Percentiles rank a stretch among this genome's conserved stretches.
These are phyloP conservation scores for Scaptomyza cyrtandrae DNA, from an alignment of 2,888 invertebrate species.

Conservation along the genomic window DNA sequence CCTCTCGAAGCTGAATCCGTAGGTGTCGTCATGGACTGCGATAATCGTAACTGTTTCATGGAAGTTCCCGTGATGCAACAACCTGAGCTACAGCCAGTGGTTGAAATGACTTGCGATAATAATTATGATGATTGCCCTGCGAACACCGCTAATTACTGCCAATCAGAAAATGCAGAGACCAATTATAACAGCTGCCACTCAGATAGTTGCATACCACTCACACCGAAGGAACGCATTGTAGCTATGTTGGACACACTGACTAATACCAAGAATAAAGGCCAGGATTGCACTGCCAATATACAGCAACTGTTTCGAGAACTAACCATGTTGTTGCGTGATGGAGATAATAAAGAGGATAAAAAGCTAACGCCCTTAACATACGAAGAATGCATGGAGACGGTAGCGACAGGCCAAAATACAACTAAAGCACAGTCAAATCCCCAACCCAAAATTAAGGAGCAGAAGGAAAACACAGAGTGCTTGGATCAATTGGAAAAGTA, in stretches of 20 bases:
- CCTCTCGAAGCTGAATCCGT: neutral
- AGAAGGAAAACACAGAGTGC: slow-evolving; percentile 37
- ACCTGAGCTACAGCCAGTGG: neutral
- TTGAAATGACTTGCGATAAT: neutral
- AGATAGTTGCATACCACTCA: neutral
- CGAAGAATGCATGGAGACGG: slow-evolving; percentile 57
- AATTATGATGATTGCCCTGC: neutral
- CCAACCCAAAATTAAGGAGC: slow-evolving; percentile 4
- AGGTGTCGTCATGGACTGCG: slow-evolving; percentile 15
- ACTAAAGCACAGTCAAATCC: neutral
- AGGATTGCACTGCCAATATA: slow-evolving; percentile 42
- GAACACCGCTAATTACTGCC: neutral
- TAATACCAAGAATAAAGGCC: neutral
- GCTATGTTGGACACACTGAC: slow-evolving; percentile 44
- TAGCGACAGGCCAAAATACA: slow-evolving; percentile 11
- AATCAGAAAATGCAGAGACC: neutral
- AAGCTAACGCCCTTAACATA: slow-evolving; percentile 1
- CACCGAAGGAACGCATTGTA: slow-evolving; percentile 41
- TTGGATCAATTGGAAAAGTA: slow-evolving; percentile 52
- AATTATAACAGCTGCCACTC: slow-evolving; percentile 2
- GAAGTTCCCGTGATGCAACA: neutral
- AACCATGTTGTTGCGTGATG: slow-evolving; percentile 44
- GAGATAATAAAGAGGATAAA: slow-evolving; percentile 37
- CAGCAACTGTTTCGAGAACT: slow-evolving; percentile 55
- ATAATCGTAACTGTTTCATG: neutral